Conservation (phyloP, 2,888 invertebrate species). For the Tetheella fluctuosa region DNA sequence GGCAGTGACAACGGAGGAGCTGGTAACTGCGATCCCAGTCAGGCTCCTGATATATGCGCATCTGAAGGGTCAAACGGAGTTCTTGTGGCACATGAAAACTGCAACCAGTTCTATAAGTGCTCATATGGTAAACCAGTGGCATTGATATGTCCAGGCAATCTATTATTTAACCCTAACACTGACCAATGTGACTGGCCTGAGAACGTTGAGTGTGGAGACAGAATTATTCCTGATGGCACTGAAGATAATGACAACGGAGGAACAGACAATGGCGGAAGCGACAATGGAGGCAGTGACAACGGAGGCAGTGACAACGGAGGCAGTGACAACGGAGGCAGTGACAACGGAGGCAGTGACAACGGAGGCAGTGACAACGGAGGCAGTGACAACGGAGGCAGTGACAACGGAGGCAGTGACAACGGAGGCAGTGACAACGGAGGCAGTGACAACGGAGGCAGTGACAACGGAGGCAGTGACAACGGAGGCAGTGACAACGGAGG, state of each 20-base stretch:
- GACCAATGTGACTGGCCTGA: too few relatives aligned
- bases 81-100: too few relatives aligned
- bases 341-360: slow-evolving; percentile 22
- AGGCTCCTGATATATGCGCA: too few relatives aligned
- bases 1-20: slow-evolving; percentile 17
- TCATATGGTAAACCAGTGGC: too few relatives aligned
- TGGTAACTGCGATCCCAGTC: too few relatives aligned
- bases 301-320: slow-evolving; percentile 8
- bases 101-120: too few relatives aligned
- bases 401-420: slow-evolving; percentile 18
- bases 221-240: slow-evolving; percentile 17
- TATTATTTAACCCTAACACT: too few relatives aligned
- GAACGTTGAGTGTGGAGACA: slow-evolving; percentile 22
- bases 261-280: slow-evolving; percentile 17
- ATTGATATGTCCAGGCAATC: too few relatives aligned
- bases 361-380: slow-evolving; percentile 15
- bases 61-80: too few relatives aligned
- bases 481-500: not conserved
- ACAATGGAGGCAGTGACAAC: slow-evolving; percentile 11
- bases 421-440: slow-evolving; percentile 16
- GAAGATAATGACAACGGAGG: slow-evolving; percentile 14
- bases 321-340: slow-evolving; percentile 21
- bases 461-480: slow-evolving; percentile 9
- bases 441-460: slow-evolving; percentile 15
- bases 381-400: slow-evolving; percentile 3